Evolutionary conservation across 2,113 vertebrate genomes (phyloP), one percentile per base, ranked within the genome.

Genomic region (Daphoenositta chrysoptera): DNA sequence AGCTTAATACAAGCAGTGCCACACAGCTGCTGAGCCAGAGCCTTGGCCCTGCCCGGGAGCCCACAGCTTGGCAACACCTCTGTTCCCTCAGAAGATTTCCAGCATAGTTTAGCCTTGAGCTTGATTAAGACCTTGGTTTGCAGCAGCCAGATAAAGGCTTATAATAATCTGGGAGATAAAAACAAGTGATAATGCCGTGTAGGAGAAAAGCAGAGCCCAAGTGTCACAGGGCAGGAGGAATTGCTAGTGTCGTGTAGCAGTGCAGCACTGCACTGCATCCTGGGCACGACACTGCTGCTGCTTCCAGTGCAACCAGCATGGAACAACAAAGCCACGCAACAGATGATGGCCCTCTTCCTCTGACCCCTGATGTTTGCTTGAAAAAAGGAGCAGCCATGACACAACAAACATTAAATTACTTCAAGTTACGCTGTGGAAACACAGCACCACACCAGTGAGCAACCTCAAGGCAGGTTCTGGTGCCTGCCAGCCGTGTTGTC

Each of bases 41-140:
- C 8, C 63, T 50, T 57, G 65, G 65, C 48, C 37, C 27, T 19
- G 4, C 47, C 50, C 0, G 0, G 13, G 28, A 91, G 20, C 50
- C 84, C 20, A 1, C 65, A 87, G 65, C 47, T 91, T 94, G 92
- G 84, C 90, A 65, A 75, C 71, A 47, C 87, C 65, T 73, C 84
- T 63, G 6, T 19, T 87, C 69, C 77, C 37, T 95, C 18, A 0
- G 44, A 61, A 58, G 45, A 72, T 83, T 91, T 93, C 61, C 73
- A 95, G 73, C 23, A 13, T 78, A 81, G 89, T 83, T 93, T 78
- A 92, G 75, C 79, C 50, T 85, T 77, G n/a, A 83, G 23, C 68
- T 90, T 86, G 75, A 80, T 94, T 80, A 78, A 89, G 88, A 85
- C 78, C 75, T 96, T 88, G 58, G 50, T 58, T 71, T 94, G 48